These are phyloP conservation scores for Malthinus seriepunctatus DNA, from an alignment of 2,888 invertebrate species.

Conservation along the genomic window DNA sequence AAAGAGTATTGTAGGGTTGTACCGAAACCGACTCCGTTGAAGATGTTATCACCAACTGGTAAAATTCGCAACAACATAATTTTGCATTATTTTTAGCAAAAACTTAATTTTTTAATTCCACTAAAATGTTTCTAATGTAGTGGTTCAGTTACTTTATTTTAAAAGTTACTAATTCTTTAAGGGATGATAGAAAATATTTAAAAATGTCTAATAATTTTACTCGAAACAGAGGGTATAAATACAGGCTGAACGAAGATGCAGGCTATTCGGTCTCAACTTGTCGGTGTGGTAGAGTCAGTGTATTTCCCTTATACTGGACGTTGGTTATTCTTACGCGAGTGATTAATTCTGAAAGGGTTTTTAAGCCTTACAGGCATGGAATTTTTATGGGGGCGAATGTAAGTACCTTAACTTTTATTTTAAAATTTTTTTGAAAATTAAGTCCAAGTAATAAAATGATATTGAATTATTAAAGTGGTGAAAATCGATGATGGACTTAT, in stretches of 20 bases:
- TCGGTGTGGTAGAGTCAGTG: conserved; percentile 25
- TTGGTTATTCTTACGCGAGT: conserved; percentile 25
- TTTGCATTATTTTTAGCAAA: neutral
- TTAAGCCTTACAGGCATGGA: conserved; percentile 18
- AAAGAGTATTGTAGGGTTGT: neutral
- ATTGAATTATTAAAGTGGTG: neutral
- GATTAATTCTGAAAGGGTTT: conserved; percentile 12
- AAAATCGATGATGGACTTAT: neutral
- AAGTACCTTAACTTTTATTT: conserved; percentile 12
- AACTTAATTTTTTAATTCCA: too few relatives aligned
- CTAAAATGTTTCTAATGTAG: too few relatives aligned
- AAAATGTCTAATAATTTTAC: neutral
- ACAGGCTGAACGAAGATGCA: conserved; percentile 24
- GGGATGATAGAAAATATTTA: too few relatives aligned
- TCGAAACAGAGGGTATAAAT: conserved; percentile 29
- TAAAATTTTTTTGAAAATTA: neutral
- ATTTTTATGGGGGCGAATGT: conserved; percentile 20
- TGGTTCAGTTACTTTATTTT: too few relatives aligned
- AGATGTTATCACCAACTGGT: too few relatives aligned
- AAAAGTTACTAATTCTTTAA: too few relatives aligned
- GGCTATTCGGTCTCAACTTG: conserved; percentile 26
- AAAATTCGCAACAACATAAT: neutral
- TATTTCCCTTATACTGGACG: conserved; percentile 18
- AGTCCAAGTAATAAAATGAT: neutral
- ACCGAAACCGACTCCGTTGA: too few relatives aligned